Evolutionary conservation across 2,888 invertebrate species (phyloP).

Genomic region (Theristus sp.): DNA sequence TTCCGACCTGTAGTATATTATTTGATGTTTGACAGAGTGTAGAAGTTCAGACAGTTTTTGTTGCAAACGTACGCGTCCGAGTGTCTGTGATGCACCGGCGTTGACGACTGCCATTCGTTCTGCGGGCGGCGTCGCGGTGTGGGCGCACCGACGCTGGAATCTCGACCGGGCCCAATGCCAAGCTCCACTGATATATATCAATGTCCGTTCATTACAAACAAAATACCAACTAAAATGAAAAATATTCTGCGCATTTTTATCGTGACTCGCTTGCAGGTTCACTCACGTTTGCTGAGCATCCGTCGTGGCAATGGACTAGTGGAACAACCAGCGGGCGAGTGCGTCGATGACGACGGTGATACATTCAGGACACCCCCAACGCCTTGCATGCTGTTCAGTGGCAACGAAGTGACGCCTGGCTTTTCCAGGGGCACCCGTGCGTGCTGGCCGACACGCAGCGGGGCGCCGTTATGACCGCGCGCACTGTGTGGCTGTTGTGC

Average conservation of each 20-base stretch:
- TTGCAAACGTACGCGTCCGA: constrained; percentile 16
- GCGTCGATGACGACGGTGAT: not conserved
- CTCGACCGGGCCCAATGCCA: not conserved
- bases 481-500: too few relatives aligned
- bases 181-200: not conserved
- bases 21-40: too few relatives aligned
- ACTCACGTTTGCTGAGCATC: not conserved
- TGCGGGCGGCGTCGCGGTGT: not conserved
- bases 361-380: too few relatives aligned
- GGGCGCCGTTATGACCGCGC: too few relatives aligned
- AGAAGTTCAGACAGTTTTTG: too few relatives aligned
- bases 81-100: constrained; percentile 6
- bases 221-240: not conserved
- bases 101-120: not conserved
- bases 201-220: not conserved
- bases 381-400: too few relatives aligned
- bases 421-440: too few relatives aligned
- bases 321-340: not conserved
- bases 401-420: too few relatives aligned
- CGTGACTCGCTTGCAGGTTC: not conserved
- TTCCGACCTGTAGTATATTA: constrained; percentile 32
- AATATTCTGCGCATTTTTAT: too few relatives aligned
- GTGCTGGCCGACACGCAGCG: too few relatives aligned
- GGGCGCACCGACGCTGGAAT: not conserved
- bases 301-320: constrained; percentile 5